Evolutionary conservation across 2,113 vertebrate genomes (phyloP).

Genomic region (Peromyscus californicus): DNA sequence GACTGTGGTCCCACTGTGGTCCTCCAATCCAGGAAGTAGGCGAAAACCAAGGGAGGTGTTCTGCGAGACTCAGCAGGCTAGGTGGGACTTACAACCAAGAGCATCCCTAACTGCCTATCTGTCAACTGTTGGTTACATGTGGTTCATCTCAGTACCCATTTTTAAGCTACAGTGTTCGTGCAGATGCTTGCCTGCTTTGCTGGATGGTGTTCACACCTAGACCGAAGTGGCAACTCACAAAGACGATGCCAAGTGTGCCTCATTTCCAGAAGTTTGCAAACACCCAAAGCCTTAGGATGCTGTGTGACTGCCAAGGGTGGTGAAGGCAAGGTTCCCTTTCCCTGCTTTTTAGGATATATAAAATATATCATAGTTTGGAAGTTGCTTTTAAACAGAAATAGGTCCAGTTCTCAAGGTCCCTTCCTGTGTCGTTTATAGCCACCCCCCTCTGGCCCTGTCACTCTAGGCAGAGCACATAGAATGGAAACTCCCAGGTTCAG

Average conservation of each 20-base stretch:
- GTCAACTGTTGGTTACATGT: rapidly evolving
- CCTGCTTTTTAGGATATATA: neutral
- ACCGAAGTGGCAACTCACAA: neutral
- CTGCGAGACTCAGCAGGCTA: neutral
- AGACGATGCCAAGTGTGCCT: rapidly evolving
- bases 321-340: rapidly evolving
- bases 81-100: rapidly evolving
- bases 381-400: neutral
- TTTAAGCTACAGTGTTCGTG: rapidly evolving
- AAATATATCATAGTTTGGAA: neutral
- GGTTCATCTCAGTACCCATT: neutral
- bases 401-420: neutral
- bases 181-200: neutral
- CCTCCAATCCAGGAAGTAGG: rapidly evolving
- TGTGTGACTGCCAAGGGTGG: rapidly evolving
- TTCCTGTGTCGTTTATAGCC: neutral
- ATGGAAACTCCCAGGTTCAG: neutral
- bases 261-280: rapidly evolving
- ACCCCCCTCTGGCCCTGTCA: neutral
- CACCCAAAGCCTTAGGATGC: rapidly evolving
- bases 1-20: neutral
- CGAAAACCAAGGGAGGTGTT: neutral
- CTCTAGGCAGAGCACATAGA: neutral
- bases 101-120: rapidly evolving
- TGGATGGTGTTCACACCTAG: neutral